Percentiles rank a stretch among this genome's conserved stretches.
Conservation (phyloP, 2,888 invertebrate genomes). For the Fragum sueziense region DNA sequence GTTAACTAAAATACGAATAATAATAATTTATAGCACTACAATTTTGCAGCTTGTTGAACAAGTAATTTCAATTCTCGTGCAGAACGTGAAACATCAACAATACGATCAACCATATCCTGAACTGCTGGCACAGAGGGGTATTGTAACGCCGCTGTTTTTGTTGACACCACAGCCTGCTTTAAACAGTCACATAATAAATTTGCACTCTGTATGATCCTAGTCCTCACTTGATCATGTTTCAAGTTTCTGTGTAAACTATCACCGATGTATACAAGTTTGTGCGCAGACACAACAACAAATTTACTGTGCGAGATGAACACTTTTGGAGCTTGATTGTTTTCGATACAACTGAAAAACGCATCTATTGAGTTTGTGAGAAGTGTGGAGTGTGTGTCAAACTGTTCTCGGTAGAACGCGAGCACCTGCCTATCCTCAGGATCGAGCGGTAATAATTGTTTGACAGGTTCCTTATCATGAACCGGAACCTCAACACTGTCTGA, state of each 20-base stretch:
- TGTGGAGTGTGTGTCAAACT: conserved; percentile 92
- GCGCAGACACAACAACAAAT: conserved; percentile 96
- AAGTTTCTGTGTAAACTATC: conserved; percentile 96
- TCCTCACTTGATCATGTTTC: conserved; percentile 87
- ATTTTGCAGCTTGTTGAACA: conserved; percentile 75
- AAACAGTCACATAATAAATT: conserved; percentile 79
- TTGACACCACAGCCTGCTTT: conserved; percentile 90
- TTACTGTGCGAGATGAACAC: conserved; percentile 96
- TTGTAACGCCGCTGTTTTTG: conserved; percentile 94
- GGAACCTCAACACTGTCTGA: conserved; percentile 40
- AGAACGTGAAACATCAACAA: conserved; percentile 92
- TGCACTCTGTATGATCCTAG: conserved; percentile 82
- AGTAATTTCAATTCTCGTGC: conserved; percentile 89
- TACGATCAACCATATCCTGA: conserved; percentile 96
- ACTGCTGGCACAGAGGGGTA: conserved; percentile 95
- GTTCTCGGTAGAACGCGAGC: conserved; percentile 93
- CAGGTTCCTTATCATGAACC: conserved; percentile 55
- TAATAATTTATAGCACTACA: conserved; percentile 51
- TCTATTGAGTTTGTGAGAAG: conserved; percentile 93
- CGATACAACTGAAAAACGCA: conserved; percentile 94
- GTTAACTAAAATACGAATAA: neutral
- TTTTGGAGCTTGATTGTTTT: conserved; percentile 96
- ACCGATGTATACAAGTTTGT: conserved; percentile 96
- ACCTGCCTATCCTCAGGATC: conserved; percentile 91
- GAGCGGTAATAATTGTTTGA: conserved; percentile 59